phyloP scores from a whole-genome alignment of 2,113 vertebrate genomes.

The Procavia capensis region DNA sequence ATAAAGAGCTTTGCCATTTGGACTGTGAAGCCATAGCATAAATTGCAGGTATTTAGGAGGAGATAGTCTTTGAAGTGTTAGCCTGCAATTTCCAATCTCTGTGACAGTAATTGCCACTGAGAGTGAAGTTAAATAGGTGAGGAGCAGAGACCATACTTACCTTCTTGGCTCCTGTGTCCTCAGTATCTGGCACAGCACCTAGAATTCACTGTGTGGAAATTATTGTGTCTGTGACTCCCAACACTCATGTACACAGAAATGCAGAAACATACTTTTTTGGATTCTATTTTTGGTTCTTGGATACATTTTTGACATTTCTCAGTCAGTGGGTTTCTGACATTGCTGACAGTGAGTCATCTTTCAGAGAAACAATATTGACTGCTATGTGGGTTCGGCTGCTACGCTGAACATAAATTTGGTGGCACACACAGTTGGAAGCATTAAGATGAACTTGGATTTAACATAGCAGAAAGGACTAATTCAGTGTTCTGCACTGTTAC shows the following conservation, averaged over 20 bases:
- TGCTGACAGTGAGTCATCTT: background rate
- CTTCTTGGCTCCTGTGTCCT: background rate
- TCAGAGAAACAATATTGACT: constrained; percentile 39
- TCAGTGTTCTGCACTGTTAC: background rate
- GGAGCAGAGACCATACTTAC: background rate
- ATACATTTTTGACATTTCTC: background rate
- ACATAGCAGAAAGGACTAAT: background rate
- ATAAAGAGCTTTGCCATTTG: constrained; percentile 2
- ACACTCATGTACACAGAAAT: background rate
- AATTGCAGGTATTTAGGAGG: background rate
- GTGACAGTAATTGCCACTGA: background rate
- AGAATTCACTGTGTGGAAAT: background rate
- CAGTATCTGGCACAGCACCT: background rate
- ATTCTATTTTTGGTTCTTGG: background rate
- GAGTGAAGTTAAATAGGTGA: background rate
- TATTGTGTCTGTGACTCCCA: background rate
- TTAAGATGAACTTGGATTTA: background rate
- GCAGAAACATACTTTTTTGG: background rate
- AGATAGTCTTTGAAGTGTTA: constrained; percentile 20
- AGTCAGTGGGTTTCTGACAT: constrained; percentile 5
- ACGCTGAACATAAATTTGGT: background rate
- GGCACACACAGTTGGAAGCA: constrained; percentile 6
- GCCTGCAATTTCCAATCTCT: background rate
- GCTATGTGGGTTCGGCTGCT: background rate
- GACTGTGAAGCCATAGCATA: background rate